Percentiles rank a stretch among this genome's conserved stretches.
phyloP scores from a whole-genome alignment of 2,888 invertebrate genomes.

The Ferrisia virgata region DNA sequence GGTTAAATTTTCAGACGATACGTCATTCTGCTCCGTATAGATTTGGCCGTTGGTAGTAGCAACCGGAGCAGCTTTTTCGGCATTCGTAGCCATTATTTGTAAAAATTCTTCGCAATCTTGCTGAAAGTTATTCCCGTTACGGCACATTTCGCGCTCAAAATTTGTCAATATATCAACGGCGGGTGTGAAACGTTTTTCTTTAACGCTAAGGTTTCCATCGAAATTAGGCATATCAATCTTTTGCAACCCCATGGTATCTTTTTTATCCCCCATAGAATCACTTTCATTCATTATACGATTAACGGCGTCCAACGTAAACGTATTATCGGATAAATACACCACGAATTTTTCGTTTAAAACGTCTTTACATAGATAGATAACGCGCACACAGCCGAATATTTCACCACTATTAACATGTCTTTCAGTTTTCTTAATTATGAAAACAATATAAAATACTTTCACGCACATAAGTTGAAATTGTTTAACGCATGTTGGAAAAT shows the following conservation, averaged over 20 bases:
- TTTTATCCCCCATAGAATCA: slow-evolving; percentile 46
- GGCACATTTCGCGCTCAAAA: slow-evolving; percentile 38
- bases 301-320: slow-evolving; percentile 24
- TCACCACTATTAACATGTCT: slow-evolving; percentile 39
- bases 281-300: slow-evolving; percentile 43
- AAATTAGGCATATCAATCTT: slow-evolving; percentile 46
- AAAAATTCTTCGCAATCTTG: slow-evolving; percentile 42
- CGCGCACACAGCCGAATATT: slow-evolving; percentile 35
- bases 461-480: slow-evolving; percentile 46
- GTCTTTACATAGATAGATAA: neutral
- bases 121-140: slow-evolving; percentile 34
- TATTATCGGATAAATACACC: neutral
- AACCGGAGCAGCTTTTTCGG: slow-evolving; percentile 20
- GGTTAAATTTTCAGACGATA: neutral
- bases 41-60: slow-evolving; percentile 31
- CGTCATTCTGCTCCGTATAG: neutral
- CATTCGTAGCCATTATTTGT: slow-evolving; percentile 25
- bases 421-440: slow-evolving; percentile 33
- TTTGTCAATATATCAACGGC: slow-evolving; percentile 16
- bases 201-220: slow-evolving; percentile 29
- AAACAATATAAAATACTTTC: slow-evolving; percentile 39
- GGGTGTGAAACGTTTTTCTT: slow-evolving; percentile 37
- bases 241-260: slow-evolving; percentile 42
- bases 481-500: slow-evolving; percentile 33
- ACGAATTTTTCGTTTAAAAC: slow-evolving; percentile 20